Evolutionary conservation across 1,140 invertebrate genomes (phyloP).

Genomic region (Andricus grossulariae): DNA sequence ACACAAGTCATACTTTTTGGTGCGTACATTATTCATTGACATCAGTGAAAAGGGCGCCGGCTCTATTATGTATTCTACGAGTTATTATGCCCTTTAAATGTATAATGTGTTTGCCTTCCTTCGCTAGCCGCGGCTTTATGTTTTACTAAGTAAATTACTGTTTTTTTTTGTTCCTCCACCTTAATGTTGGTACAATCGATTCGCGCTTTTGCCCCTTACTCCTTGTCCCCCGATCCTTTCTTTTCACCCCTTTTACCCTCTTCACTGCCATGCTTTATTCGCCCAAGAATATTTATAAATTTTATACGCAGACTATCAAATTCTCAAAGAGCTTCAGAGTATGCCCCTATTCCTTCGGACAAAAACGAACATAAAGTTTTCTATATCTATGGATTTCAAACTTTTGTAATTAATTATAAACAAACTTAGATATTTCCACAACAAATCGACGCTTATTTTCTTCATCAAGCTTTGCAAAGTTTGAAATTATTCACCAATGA

Average conservation of each 20-base stretch:
- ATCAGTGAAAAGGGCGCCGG: constrained; percentile 74
- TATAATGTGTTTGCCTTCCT: constrained; percentile 78
- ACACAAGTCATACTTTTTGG: constrained; percentile 69
- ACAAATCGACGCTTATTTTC: too few relatives aligned
- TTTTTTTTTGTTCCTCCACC: constrained; percentile 72
- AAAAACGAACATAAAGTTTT: too few relatives aligned
- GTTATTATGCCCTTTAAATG: constrained; percentile 77
- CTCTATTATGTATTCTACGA: constrained; percentile 74
- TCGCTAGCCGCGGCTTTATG: constrained; percentile 74
- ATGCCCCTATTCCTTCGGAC: too few relatives aligned
- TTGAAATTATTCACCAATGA: too few relatives aligned
- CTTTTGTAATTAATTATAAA: too few relatives aligned
- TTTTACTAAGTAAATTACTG: constrained; percentile 78
- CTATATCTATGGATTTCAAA: too few relatives aligned
- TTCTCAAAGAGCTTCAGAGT: constrained; percentile 43
- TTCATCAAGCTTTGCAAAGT: too few relatives aligned
- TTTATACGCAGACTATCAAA: constrained; percentile 53
- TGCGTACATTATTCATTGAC: constrained; percentile 74
- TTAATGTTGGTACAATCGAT: constrained; percentile 76
- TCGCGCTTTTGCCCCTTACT: constrained; percentile 59
- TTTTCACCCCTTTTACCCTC: constrained; percentile 29
- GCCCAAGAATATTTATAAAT: constrained; percentile 44
- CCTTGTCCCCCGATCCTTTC: constrained; percentile 41
- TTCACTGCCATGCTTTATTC: neutral
- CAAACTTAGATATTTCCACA: too few relatives aligned